These are phyloP conservation scores for Leptosomus discolor DNA, from an alignment of 2,113 vertebrate genomes.

Conservation along the genomic window DNA sequence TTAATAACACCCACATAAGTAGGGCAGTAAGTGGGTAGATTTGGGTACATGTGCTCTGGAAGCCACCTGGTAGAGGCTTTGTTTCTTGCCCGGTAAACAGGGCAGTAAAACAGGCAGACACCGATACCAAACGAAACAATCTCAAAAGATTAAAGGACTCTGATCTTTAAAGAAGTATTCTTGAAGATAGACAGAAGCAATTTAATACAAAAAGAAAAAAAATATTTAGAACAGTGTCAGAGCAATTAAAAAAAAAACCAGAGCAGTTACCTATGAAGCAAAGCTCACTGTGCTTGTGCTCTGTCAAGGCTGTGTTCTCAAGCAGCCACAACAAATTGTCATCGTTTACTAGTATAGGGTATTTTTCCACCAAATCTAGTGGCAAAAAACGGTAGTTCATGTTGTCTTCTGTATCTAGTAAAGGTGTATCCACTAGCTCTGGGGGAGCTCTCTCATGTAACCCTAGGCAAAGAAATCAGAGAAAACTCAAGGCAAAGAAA, in stretches of 20 bases:
- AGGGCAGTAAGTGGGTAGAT: not conserved
- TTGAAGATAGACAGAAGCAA: not conserved
- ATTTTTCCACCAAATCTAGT: conserved; percentile 64
- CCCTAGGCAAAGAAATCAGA: conserved; percentile 6
- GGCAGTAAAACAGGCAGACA: not conserved
- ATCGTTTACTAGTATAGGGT: conserved; percentile 71
- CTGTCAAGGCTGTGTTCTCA: conserved; percentile 61
- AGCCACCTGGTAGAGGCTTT: not conserved
- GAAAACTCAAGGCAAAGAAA: not conserved
- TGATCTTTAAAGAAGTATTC: not conserved
- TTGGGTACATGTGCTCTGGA: not conserved
- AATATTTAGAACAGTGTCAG: not conserved
- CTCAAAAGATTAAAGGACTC: not conserved
- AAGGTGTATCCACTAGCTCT: conserved; percentile 70
- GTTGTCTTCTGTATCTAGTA: conserved; percentile 71
- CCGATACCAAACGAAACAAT: not conserved
- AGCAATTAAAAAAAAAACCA: not conserved
- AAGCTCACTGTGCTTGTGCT: conserved; percentile 70
- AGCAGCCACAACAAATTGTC: conserved; percentile 76
- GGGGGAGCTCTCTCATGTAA: conserved; percentile 68
- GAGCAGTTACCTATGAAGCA: conserved; percentile 71
- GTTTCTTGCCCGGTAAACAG: not conserved
- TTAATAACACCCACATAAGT: not conserved
- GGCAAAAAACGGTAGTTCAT: conserved; percentile 75
- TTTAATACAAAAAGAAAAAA: not conserved